Percentiles rank a stretch among this genome's conserved stretches.
phyloP scores from a whole-genome alignment of 2,113 vertebrate species.

The Acanthisitta chloris region DNA sequence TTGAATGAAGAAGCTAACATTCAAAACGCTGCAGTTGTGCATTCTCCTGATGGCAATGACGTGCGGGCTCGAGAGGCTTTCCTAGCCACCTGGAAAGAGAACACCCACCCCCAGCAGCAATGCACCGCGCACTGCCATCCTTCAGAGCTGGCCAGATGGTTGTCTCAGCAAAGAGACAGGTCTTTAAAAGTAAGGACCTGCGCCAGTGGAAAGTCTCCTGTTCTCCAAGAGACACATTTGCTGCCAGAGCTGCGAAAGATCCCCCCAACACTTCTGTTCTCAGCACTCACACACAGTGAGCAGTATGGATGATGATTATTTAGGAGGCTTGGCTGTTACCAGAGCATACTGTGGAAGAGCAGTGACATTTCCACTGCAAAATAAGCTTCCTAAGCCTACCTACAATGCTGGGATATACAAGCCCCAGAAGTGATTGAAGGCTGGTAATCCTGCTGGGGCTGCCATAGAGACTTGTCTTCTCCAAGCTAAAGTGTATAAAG shows the following conservation, averaged over 20 bases:
- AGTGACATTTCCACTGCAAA: constrained; percentile 15
- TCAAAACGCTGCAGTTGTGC: not conserved
- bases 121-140: not conserved
- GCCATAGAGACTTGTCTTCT: not conserved
- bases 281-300: not conserved
- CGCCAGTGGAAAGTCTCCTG: not conserved
- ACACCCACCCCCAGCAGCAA: not conserved
- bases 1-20: not conserved
- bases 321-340: not conserved
- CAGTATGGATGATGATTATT: not conserved
- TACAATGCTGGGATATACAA: not conserved
- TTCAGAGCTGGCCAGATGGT: constrained; percentile 6
- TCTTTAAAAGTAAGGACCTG: constrained; percentile 6
- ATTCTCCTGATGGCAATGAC: not conserved
- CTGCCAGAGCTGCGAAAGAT: not conserved
- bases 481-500: not conserved
- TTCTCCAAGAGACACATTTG: not conserved
- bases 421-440: not conserved
- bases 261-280: constrained; percentile 17
- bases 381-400: constrained; percentile 5
- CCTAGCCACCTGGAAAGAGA: not conserved
- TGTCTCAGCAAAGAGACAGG: constrained; percentile 24
- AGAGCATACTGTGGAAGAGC: constrained; percentile 4
- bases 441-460: constrained; percentile 1
- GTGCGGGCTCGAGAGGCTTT: not conserved